phyloP scores from a whole-genome alignment of 2,888 invertebrate species.

The Drosophila flavopinicola region DNA sequence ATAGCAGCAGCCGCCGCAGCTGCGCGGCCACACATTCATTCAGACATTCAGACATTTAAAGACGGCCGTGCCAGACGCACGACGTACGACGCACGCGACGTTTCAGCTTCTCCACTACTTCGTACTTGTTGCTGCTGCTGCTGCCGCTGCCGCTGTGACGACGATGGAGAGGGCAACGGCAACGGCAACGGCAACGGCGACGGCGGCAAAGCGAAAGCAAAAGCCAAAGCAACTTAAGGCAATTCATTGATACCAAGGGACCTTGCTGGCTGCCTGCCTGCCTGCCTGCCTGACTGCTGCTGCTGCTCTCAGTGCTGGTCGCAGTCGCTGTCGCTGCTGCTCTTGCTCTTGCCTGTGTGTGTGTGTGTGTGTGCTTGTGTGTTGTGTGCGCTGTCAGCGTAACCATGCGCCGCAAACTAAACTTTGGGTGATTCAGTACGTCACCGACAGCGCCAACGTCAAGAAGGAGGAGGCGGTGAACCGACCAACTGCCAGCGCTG shows the following conservation, averaged over 20 bases:
- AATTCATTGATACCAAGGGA: conserved; percentile 65
- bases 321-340: conserved; percentile 13
- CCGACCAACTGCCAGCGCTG: too few relatives aligned
- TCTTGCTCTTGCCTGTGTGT: conserved; percentile 10
- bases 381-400: conserved; percentile 45
- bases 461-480: conserved; percentile 78
- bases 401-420: conserved; percentile 69
- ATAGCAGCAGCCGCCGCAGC: conserved; percentile 15
- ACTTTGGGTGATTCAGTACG: conserved; percentile 73
- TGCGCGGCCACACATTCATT: conserved; percentile 45
- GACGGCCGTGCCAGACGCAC: conserved; percentile 6
- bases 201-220: conserved; percentile 10
- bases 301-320: conserved; percentile 5
- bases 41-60: conserved; percentile 41
- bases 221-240: conserved; percentile 31
- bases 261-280: conserved; percentile 9
- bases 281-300: neutral
- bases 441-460: conserved; percentile 76
- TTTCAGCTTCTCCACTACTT: conserved; percentile 6
- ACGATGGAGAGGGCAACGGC: too few relatives aligned
- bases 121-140: conserved; percentile 48
- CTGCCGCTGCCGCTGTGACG: conserved; percentile 38
- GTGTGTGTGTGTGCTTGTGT: conserved; percentile 17
- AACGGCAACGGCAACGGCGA: conserved; percentile 1
- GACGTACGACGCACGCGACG: conserved; percentile 12